Percentiles rank a stretch among this genome's conserved stretches.
Evolutionary conservation across 1,140 invertebrate species (phyloP).

Genomic region (Forficula auricularia): DNA sequence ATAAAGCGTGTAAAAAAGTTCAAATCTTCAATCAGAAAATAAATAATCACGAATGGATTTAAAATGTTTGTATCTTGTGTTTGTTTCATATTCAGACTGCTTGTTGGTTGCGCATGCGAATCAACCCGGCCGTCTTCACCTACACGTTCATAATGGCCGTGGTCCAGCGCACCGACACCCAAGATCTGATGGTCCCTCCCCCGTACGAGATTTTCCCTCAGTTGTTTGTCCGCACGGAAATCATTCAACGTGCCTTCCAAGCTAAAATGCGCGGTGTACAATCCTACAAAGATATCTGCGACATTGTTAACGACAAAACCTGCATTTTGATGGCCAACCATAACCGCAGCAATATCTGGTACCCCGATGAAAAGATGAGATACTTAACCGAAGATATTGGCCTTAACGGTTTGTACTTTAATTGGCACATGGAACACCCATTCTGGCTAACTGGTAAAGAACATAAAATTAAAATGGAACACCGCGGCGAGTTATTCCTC

Average conservation of each 20-base stretch:
- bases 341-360: conserved; percentile 22
- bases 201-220: conserved; percentile 50
- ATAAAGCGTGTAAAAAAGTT: too few relatives aligned
- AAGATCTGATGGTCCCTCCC: conserved; percentile 38
- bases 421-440: conserved; percentile 41
- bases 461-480: conserved; percentile 29
- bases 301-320: neutral
- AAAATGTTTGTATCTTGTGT: neutral
- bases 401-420: conserved; percentile 50
- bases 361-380: conserved; percentile 38
- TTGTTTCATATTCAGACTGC: conserved; percentile 29
- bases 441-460: conserved; percentile 37
- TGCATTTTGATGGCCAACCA: conserved; percentile 15
- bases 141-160: conserved; percentile 40
- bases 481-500: conserved; percentile 43
- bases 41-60: too few relatives aligned
- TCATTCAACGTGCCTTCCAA: conserved; percentile 37
- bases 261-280: conserved; percentile 28
- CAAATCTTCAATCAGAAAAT: too few relatives aligned
- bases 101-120: conserved; percentile 38
- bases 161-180: conserved; percentile 36
- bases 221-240: conserved; percentile 37
- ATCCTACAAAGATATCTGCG: neutral
- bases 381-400: conserved; percentile 59
- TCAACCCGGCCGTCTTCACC: conserved; percentile 44